Base-by-base conservation (phyloP, 1,140 invertebrate species). In the Forficula auricularia region DNA sequence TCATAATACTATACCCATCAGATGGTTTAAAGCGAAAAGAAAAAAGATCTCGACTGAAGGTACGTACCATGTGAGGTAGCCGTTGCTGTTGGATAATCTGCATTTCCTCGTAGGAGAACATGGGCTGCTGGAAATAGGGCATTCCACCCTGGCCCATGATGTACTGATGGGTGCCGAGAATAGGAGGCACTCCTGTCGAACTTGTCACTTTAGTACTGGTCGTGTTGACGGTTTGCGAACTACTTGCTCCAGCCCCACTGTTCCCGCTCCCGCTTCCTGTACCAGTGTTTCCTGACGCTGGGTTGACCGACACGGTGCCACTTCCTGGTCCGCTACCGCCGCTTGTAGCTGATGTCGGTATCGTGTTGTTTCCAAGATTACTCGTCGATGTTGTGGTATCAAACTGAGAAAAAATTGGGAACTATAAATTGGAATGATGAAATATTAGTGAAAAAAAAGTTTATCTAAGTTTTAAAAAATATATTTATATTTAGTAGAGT, bases 101-200 rank as follows among this genome's bases (percentile, higher is more conserved):
- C 55, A 89, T 64, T 50, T 88, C 84, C 64, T 91, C 87, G 56
- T 79, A 84, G 50, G 79, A 82, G 64, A 88, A 87, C 58, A 86
- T 70, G 50, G 69, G 67, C 57, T 82, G 77, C 62, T 84, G 79
- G 57, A 72, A 68, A 41, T 60, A 77, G 50, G 71, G 79, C 56
- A 74, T 56, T 49, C 74, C 68, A 58, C 71, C 68, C 57, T 76
- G 77, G 45, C 75, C 67, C 63, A 78, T 73, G 31, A 75, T 73
- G 45, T 76, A 77, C 54, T 77, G 77, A 48, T 74, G 73, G 52
- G 70, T 67, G 55, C 72, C 68, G 59, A 77, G 64, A 36, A 67
- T 56, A 35, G 65, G 60, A 15, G 69, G 62, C 15, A 73, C 70
- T 40, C 62, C 56, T 45, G 61, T 65, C 3, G 61, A 62, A 54